Conservation (phyloP, 2,888 invertebrate genomes). For the Minunthozetes semirufus region DNA sequence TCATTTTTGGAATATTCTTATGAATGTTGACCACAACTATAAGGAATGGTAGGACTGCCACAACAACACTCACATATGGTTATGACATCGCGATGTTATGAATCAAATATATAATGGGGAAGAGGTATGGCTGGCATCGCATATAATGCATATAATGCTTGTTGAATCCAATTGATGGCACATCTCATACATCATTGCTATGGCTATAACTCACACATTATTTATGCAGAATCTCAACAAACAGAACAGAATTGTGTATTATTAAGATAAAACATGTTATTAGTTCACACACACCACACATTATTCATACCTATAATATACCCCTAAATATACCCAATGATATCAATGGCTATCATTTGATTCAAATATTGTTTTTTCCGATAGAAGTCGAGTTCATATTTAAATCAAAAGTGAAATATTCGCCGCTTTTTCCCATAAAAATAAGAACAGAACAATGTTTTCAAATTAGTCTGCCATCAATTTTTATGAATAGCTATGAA, state of each 20-base stretch:
- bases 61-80: conserved; percentile 25
- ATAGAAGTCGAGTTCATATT: too few species aligned
- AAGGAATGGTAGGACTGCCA: conserved; percentile 18
- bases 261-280: conserved; percentile 13
- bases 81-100: conserved; percentile 21
- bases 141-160: conserved; percentile 23
- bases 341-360: too few species aligned
- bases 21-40: conserved; percentile 1
- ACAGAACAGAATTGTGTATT: conserved; percentile 13
- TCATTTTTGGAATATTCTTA: conserved; percentile 24
- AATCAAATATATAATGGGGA: background rate
- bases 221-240: conserved; percentile 26
- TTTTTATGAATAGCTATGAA: too few species aligned
- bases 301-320: conserved; percentile 6
- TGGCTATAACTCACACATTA: conserved; percentile 6
- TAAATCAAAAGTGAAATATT: too few species aligned
- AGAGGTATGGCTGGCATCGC: background rate
- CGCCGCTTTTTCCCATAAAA: too few species aligned
- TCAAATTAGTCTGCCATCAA: too few species aligned
- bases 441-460: too few species aligned
- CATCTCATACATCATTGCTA: conserved; percentile 10
- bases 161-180: conserved; percentile 23
- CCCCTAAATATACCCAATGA: background rate
- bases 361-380: too few species aligned
- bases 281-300: conserved; percentile 1